Percentiles rank a stretch among this genome's conserved stretches.
phyloP scores from a whole-genome alignment of 2,797 vertebrate genomes.

The Cichlasoma orientale region DNA sequence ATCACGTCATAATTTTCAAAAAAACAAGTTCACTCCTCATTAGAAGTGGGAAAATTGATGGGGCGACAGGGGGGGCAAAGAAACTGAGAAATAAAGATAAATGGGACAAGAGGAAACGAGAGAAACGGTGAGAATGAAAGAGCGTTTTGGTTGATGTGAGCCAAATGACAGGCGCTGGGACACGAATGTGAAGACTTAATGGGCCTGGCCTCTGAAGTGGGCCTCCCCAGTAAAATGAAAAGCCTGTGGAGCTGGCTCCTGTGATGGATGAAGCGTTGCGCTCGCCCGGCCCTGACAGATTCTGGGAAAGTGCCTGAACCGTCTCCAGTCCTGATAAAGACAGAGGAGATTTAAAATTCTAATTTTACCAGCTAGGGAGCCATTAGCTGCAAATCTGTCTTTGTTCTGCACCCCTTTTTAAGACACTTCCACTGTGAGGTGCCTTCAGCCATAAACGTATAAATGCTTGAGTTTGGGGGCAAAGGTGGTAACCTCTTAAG shows the following conservation, averaged over 20 bases:
- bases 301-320: slow-evolving; percentile 76
- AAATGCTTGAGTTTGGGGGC: background rate
- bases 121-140: slow-evolving; percentile 60
- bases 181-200: slow-evolving; percentile 80
- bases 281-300: slow-evolving; percentile 73
- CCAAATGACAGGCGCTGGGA: slow-evolving; percentile 78
- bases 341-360: slow-evolving; percentile 51
- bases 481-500: background rate
- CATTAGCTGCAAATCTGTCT: slow-evolving; percentile 44
- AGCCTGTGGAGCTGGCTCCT: slow-evolving; percentile 72
- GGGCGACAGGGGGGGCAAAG: slow-evolving; percentile 44
- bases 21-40: slow-evolving; percentile 71
- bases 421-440: slow-evolving; percentile 9
- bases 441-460: slow-evolving; percentile 14
- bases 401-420: background rate
- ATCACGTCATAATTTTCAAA: slow-evolving; percentile 68
- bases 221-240: slow-evolving; percentile 75
- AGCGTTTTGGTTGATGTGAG: slow-evolving; percentile 66
- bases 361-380: slow-evolving; percentile 36
- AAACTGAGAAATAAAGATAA: slow-evolving; percentile 70
- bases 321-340: slow-evolving; percentile 77
- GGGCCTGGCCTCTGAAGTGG: slow-evolving; percentile 75
- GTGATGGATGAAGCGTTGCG: slow-evolving; percentile 81
- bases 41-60: slow-evolving; percentile 69
- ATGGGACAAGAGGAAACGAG: slow-evolving; percentile 57